Base-by-base conservation (phyloP, 2,888 invertebrate genomes). In the Ormia ochracea region DNA sequence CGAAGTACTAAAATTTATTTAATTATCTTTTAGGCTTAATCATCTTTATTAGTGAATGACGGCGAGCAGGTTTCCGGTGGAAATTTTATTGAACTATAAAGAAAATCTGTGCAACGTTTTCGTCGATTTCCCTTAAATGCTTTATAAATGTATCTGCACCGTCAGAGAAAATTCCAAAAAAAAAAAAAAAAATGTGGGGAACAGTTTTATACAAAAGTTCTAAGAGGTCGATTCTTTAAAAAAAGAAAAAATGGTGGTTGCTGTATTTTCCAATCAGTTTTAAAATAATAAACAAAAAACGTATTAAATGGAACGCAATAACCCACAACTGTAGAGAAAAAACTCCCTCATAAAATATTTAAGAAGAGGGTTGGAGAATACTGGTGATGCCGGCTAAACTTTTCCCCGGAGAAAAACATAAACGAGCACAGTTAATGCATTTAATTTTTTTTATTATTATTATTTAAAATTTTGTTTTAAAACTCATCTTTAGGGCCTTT, bases 271-370 rank as follows among this genome's bases (percentile, higher is more conserved):
- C 10, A 54, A 63, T 63, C 10, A 10, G 5, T 14, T 10, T 43
- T 56, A n/a, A 52, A 63, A 43, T 31, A 45, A 73, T 45, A 54
- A 36, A 63, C 36, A 26, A 21, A 54, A 48, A 63, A 45, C n/a
- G 4, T 45, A 26, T 61, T 43, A 31, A 6, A 31, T 23, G 9
- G 21, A 23, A 58, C 14, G 17, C 21, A 38, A 58, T 33, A 21
- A 33, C 19, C 1, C 23, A 36, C 7, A 38, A 23, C 14, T 58
- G 56, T 19, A 21, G 9, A 7, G 6, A 10, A 41, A 28, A 4
- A 41, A 41, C 7, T n/a, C n/a, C n/a, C n/a, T n/a, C n/a, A 14
- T 4, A 41, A 41, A 17, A 5, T 41, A 17, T 38, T 38, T 14
- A n/a, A 0, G 21, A 45, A 31, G 31, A n/a, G 61, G 12, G 19